Evolutionary conservation across 2,888 invertebrate species (phyloP).

Genomic region (Luperina nickerlii): DNA sequence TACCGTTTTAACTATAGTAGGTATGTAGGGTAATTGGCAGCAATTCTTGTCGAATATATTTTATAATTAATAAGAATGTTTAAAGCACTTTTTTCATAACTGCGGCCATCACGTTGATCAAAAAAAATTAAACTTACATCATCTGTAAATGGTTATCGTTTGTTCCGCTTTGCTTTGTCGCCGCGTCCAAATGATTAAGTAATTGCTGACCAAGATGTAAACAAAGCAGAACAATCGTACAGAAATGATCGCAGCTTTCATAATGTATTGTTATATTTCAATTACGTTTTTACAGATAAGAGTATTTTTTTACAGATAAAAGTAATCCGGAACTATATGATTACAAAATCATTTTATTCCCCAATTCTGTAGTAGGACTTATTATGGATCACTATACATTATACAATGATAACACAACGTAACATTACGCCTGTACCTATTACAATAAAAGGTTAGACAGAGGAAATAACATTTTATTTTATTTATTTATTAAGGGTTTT

Average conservation of each 20-base stretch:
- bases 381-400: not conserved
- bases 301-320: conserved; percentile 10
- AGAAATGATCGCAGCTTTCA: conserved; percentile 11
- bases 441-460: not conserved
- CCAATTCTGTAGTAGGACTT: not conserved
- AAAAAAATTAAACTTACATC: not conserved
- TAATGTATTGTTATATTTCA: conserved; percentile 35
- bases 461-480: not conserved
- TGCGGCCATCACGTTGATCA: not conserved
- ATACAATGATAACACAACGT: not conserved
- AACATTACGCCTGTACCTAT: no score
- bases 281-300: conserved; percentile 15
- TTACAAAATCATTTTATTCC: not conserved
- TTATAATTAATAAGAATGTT: not conserved
- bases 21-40: conserved; percentile 2
- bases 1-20: not conserved
- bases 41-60: not conserved
- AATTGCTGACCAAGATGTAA: conserved; percentile 30
- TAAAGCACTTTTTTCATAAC: conserved; percentile 15
- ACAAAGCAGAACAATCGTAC: conserved; percentile 6
- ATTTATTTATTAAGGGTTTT: no score
- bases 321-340: not conserved
- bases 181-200: conserved; percentile 45
- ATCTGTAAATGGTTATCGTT: conserved; percentile 24
- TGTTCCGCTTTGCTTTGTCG: conserved; percentile 24